Percentiles rank a stretch among this genome's conserved stretches.
Evolutionary conservation across 2,888 invertebrate genomes (phyloP).

Genomic region (Plebejus argus): DNA sequence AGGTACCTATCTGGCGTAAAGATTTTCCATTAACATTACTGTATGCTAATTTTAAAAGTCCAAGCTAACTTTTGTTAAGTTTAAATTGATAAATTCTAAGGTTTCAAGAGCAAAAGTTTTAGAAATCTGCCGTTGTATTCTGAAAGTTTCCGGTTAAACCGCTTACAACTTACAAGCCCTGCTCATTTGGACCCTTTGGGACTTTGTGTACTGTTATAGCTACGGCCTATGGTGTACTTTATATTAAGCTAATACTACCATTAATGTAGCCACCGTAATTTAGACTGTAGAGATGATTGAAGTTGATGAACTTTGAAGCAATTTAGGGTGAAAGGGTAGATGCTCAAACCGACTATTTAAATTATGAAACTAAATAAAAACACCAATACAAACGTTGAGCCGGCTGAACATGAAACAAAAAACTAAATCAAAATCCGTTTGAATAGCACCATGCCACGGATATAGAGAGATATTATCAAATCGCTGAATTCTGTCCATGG

Average conservation of each 20-base stretch:
- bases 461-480: no score
- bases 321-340: no score
- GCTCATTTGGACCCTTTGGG: background rate
- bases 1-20: no score
- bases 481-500: no score
- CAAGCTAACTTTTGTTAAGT: background rate
- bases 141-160: constrained; percentile 3
- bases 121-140: background rate
- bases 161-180: constrained; percentile 7
- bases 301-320: no score
- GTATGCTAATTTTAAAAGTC: background rate
- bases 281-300: background rate
- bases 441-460: no score
- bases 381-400: no score
- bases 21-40: no score
- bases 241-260: background rate
- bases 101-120: constrained; percentile 2
- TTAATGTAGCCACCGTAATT: background rate
- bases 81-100: constrained; percentile 10
- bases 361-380: no score
- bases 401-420: no score
- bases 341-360: no score
- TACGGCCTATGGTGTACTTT: background rate
- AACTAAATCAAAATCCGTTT: no score
- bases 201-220: background rate